A percentile compares a stretch with the other conserved stretches of the same genome.
phyloP scores from a whole-genome alignment of 1,140 invertebrate species.

The Drosophila neocordata region DNA sequence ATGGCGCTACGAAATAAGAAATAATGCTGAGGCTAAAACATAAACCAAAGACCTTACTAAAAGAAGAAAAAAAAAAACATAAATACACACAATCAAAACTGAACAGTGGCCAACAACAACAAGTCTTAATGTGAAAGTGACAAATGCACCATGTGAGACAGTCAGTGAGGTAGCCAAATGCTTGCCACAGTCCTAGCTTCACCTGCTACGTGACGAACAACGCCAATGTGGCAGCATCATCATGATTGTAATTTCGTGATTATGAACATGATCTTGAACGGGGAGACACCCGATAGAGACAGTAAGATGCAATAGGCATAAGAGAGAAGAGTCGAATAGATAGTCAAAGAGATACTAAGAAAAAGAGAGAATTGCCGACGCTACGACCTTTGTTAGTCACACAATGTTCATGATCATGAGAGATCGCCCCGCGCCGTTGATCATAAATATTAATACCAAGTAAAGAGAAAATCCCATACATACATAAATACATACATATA shows the following conservation, averaged over 20 bases:
- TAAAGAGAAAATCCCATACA: slow-evolving; percentile 1
- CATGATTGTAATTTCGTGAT: slow-evolving; percentile 17
- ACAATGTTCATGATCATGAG: slow-evolving; percentile 14
- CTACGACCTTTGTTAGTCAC: slow-evolving; percentile 26
- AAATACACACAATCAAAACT: not conserved
- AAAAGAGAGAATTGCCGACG: slow-evolving; percentile 7
- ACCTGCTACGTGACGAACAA: slow-evolving; percentile 35
- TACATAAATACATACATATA: no score
- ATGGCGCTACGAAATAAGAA: slow-evolving; percentile 5
- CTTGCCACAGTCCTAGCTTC: slow-evolving; percentile 21
- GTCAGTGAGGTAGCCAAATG: slow-evolving; percentile 1
- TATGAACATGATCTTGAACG: slow-evolving; percentile 16
- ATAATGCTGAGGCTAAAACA: slow-evolving; percentile 2
- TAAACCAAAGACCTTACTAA: slow-evolving; percentile 17
- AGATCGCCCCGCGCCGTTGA: slow-evolving; percentile 7
- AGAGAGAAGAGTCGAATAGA: not conserved
- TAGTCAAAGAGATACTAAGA: not conserved
- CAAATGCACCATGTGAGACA: slow-evolving; percentile 29
- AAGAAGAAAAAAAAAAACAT: not conserved
- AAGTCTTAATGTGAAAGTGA: slow-evolving; percentile 54
- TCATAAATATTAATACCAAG: slow-evolving; percentile 9
- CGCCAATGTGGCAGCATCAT: slow-evolving; percentile 10
- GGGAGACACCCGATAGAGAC: not conserved
- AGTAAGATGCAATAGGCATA: not conserved
- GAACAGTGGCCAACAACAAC: slow-evolving; percentile 5